Percentiles rank a stretch among this genome's conserved stretches.
Conservation (phyloP, 2,888 invertebrate genomes). For the Aproaerema taeniolella region DNA sequence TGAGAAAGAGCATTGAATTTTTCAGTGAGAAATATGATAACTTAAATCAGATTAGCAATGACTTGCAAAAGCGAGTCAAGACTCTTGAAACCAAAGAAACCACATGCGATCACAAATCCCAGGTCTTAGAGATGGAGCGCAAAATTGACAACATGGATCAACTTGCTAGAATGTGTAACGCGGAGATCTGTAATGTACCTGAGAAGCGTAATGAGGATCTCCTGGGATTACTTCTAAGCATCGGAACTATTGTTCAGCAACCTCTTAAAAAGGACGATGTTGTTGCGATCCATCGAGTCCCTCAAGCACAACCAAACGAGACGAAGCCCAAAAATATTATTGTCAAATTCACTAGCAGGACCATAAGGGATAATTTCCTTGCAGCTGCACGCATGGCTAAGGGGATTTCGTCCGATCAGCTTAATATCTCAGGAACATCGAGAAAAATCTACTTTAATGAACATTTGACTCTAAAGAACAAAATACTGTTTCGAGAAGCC, state of each 20-base stretch:
- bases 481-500: slow-evolving; percentile 14
- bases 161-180: slow-evolving; percentile 4
- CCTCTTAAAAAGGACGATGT: background rate
- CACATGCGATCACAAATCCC: background rate
- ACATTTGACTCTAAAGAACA: slow-evolving; percentile 17
- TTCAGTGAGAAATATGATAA: slow-evolving; percentile 3
- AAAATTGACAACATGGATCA: slow-evolving; percentile 8
- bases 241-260: background rate
- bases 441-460: slow-evolving; percentile 13
- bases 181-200: slow-evolving; percentile 9
- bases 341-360: background rate
- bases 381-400: slow-evolving; percentile 8
- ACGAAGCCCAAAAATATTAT: slow-evolving; percentile 3
- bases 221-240: background rate
- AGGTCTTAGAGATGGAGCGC: background rate
- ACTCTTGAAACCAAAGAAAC: background rate
- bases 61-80: background rate
- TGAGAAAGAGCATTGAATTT: background rate
- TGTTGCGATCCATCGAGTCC: slow-evolving; percentile 2
- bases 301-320: background rate
- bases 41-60: background rate
- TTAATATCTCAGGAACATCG: slow-evolving; percentile 10
- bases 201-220: slow-evolving; percentile 9
- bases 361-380: slow-evolving; percentile 13
- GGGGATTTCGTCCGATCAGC: slow-evolving; percentile 4